Conservation (phyloP, 2,888 invertebrate genomes). For the Standfussiana lucernea region DNA sequence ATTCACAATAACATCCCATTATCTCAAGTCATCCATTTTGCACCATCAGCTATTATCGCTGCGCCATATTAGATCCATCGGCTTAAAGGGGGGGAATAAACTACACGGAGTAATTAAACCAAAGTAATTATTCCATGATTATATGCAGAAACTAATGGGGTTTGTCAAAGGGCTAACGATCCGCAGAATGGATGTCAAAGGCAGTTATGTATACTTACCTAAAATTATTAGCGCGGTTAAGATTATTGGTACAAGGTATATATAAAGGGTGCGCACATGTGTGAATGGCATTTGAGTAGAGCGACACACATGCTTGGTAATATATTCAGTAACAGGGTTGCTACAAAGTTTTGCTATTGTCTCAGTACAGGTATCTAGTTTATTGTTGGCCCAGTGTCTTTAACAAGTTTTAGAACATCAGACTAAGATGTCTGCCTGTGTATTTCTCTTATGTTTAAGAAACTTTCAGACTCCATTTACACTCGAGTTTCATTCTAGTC, state of each 20-base stretch:
- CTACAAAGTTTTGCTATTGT: conserved; percentile 44
- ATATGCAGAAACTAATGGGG: conserved; percentile 68
- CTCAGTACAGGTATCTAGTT: conserved; percentile 52
- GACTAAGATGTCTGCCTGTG: conserved; percentile 30
- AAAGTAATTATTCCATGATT: conserved; percentile 60
- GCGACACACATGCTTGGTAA: conserved; percentile 17
- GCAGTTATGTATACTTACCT: conserved; percentile 49
- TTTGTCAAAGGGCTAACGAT: conserved; percentile 66
- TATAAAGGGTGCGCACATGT: conserved; percentile 27
- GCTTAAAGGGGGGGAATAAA: conserved; percentile 43
- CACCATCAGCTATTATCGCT: conserved; percentile 74
- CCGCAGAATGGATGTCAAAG: conserved; percentile 62
- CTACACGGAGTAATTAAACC: conserved; percentile 57
- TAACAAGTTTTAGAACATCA: conserved; percentile 46
- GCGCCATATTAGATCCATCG: conserved; percentile 66
- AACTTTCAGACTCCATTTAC: conserved; percentile 42
- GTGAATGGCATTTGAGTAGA: conserved; percentile 8
- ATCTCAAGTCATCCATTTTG: conserved; percentile 79
- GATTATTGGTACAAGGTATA: conserved; percentile 47
- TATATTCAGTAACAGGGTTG: conserved; percentile 21
- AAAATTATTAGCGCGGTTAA: conserved; percentile 54
- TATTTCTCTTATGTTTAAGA: conserved; percentile 42
- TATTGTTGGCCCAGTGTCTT: conserved; percentile 41
- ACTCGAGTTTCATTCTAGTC: conserved; percentile 1
- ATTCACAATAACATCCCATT: conserved; percentile 71